A percentile compares a stretch with the other conserved stretches of the same genome.
phyloP scores from a whole-genome alignment of 2,113 vertebrate species.

The pig (Sus scrofa) region DNA sequence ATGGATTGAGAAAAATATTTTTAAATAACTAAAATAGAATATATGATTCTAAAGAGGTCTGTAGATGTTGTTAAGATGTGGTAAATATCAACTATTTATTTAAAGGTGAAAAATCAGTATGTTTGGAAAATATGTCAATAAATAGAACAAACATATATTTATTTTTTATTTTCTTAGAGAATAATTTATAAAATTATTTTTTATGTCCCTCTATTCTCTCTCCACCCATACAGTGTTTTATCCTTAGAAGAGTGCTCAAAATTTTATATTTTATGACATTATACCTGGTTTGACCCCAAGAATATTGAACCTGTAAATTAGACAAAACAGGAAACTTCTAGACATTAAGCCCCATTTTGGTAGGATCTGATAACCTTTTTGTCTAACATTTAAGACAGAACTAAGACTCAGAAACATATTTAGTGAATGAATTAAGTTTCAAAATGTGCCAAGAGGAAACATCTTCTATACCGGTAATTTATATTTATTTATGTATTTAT shows the following conservation, averaged over 20 bases:
- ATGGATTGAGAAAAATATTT: slow-evolving; percentile 14
- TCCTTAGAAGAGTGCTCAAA: background rate
- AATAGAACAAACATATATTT: background rate
- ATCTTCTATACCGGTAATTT: background rate
- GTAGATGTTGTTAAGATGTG: background rate
- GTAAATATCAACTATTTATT: background rate
- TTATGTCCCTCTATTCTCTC: background rate
- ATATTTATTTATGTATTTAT: background rate
- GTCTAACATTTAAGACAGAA: background rate
- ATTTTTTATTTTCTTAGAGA: slow-evolving; percentile 31
- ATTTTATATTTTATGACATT: slow-evolving; percentile 29
- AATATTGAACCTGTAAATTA: background rate
- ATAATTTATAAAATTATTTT: background rate
- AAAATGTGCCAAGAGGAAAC: background rate
- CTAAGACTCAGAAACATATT: background rate
- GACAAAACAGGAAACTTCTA: background rate
- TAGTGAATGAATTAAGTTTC: slow-evolving; percentile 3
- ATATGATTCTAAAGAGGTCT: background rate
- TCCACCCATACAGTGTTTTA: background rate
- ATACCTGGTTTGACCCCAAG: slow-evolving; percentile 5
- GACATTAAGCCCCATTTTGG: background rate
- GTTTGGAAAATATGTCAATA: slow-evolving; percentile 11
- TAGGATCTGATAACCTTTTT: background rate
- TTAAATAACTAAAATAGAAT: slow-evolving; percentile 18
- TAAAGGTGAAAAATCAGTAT: slow-evolving; percentile 19